phyloP scores from a whole-genome alignment of 2,113 vertebrate genomes.

The Spheniscus mendiculus region DNA sequence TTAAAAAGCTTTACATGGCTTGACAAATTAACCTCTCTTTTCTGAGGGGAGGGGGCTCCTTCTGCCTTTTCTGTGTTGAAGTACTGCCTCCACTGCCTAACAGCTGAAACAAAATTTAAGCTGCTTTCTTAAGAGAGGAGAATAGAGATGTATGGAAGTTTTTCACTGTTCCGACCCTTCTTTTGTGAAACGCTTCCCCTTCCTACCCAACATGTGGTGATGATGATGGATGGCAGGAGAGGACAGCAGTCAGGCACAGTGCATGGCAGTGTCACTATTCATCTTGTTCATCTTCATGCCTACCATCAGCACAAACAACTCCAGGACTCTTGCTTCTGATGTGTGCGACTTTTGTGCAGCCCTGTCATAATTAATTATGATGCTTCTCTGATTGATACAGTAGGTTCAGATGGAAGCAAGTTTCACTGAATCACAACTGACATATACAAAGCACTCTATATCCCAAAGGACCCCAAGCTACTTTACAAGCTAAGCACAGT shows the following conservation, averaged over 20 bases:
- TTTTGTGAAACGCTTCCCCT: not conserved
- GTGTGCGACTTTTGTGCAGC: not conserved
- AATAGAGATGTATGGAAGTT: not conserved
- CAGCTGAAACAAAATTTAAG: not conserved
- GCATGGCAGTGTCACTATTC: constrained; percentile 14
- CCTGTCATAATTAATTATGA: constrained; percentile 31
- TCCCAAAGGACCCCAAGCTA: not conserved
- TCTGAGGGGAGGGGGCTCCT: not conserved
- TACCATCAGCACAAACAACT: not conserved
- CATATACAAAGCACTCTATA: constrained; percentile 7
- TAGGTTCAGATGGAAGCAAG: not conserved
- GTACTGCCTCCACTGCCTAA: not conserved
- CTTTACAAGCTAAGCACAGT: not conserved
- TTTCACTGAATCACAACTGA: constrained; percentile 16
- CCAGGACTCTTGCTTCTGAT: not conserved
- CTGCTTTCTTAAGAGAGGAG: not conserved
- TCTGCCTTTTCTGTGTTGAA: not conserved
- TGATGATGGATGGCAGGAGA: constrained; percentile 9
- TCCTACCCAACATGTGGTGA: not conserved
- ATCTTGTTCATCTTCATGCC: not conserved
- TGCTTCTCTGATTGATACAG: constrained; percentile 18
- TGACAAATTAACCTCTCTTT: constrained; percentile 40
- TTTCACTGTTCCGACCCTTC: not conserved
- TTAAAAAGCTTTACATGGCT: constrained; percentile 84
- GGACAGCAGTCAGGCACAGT: constrained; percentile 15